phyloP scores from a whole-genome alignment of 2,797 vertebrate genomes.

The Rhinogobio ventralis region DNA sequence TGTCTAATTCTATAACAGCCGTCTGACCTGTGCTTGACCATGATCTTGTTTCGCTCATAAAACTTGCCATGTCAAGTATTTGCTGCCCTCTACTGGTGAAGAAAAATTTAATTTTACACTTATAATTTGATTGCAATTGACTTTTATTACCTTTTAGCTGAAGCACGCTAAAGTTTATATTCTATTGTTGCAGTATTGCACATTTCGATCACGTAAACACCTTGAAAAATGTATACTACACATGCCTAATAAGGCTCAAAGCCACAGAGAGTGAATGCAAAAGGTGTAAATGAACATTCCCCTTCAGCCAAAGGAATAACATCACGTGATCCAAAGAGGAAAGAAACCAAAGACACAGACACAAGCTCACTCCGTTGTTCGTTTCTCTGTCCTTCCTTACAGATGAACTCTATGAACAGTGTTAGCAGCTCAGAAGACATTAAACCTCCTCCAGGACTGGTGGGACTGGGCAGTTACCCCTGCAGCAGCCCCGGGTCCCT shows the following conservation, averaged over 20 bases:
- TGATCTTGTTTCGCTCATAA: constrained; percentile 16
- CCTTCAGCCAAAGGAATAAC: background rate
- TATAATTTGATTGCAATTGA: background rate
- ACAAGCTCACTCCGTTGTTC: background rate
- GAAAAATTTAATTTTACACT: background rate
- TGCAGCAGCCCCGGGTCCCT: constrained; percentile 89
- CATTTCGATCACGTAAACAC: background rate
- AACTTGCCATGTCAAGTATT: background rate
- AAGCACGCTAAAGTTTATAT: too few species aligned
- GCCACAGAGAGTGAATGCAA: background rate
- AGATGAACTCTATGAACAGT: constrained; percentile 88
- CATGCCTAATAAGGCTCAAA: background rate
- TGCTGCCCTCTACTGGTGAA: constrained; percentile 44
- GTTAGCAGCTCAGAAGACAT: constrained; percentile 89
- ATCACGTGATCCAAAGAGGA: constrained; percentile 26
- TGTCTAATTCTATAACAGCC: constrained; percentile 20
- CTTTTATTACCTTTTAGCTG: background rate
- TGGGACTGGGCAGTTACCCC: constrained; percentile 85
- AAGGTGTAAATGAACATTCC: background rate
- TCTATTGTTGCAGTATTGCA: background rate
- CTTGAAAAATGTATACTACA: background rate
- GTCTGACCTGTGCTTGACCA: background rate
- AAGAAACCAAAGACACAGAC: background rate
- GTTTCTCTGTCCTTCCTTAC: constrained; percentile 28
- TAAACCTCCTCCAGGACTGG: constrained; percentile 88